Conservation (phyloP, 30 jellyfish, hydroid and myxozoan genomes). For the Hydractinia symbiolongicarpus region DNA sequence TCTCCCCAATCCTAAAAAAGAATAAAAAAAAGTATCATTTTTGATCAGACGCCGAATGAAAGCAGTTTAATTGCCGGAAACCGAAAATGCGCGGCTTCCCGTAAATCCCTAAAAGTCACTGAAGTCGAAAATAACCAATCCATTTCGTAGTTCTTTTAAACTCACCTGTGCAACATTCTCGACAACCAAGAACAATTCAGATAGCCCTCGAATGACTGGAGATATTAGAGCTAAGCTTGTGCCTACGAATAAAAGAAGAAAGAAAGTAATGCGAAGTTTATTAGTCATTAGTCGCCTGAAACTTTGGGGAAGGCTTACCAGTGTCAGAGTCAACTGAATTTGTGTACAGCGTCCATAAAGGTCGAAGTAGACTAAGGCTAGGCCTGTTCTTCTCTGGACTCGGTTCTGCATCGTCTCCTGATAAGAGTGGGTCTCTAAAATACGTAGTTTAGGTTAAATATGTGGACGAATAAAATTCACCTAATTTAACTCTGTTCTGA, state of each 20-base stretch:
- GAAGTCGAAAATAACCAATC: too few species aligned
- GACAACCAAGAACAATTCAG: slow-evolving; percentile 82
- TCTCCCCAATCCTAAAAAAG: slow-evolving; percentile 75
- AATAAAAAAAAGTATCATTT: too few species aligned
- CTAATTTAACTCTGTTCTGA: too few species aligned
- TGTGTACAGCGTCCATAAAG: slow-evolving; percentile 84
- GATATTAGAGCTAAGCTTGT: slow-evolving; percentile 80
- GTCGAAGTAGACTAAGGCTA: slow-evolving; percentile 60
- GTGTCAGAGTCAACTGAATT: slow-evolving; percentile 76
- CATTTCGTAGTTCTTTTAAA: not conserved
- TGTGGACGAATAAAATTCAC: not conserved
- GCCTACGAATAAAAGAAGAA: slow-evolving; percentile 32
- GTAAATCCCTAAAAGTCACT: too few species aligned
- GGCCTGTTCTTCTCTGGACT: slow-evolving; percentile 53
- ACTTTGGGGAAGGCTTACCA: slow-evolving; percentile 31
- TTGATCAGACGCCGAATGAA: too few species aligned
- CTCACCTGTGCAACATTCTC: slow-evolving; percentile 95
- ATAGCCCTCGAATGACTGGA: slow-evolving; percentile 88
- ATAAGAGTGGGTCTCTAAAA: slow-evolving; percentile 68
- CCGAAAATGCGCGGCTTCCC: too few species aligned
- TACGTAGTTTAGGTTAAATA: not conserved
- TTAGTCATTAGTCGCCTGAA: not conserved
- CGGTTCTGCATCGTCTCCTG: slow-evolving; percentile 64
- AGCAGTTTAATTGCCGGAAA: too few species aligned
- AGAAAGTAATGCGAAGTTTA: not conserved